These are phyloP conservation scores for Heliconius ethilla DNA, from an alignment of 2,888 invertebrate genomes.

Conservation along the genomic window DNA sequence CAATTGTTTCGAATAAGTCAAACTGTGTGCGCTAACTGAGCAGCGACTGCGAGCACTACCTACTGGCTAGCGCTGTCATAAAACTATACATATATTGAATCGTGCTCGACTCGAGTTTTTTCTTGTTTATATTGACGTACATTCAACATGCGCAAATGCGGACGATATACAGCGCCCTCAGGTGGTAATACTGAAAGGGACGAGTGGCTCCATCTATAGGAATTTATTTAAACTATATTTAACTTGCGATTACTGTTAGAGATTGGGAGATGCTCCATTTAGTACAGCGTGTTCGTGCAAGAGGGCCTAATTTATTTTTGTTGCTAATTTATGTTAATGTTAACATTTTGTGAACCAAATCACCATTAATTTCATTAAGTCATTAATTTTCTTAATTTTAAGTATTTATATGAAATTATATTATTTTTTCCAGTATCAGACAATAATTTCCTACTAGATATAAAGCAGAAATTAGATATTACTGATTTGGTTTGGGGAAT, in stretches of 20 bases:
- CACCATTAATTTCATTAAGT: too few relatives aligned
- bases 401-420: too few relatives aligned
- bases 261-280: background rate
- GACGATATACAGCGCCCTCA: slow-evolving; percentile 53
- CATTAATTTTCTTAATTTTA: too few relatives aligned
- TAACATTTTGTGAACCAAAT: background rate
- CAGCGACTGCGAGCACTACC: slow-evolving; percentile 60
- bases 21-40: slow-evolving; percentile 70
- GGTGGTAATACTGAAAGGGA: slow-evolving; percentile 44
- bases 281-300: background rate
- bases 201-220: slow-evolving; percentile 51
- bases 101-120: slow-evolving; percentile 64
- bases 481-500: background rate
- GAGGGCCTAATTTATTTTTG: slow-evolving; percentile 8
- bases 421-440: background rate
- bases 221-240: slow-evolving; percentile 11
- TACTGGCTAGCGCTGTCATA: slow-evolving; percentile 70
- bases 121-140: slow-evolving; percentile 77
- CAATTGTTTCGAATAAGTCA: slow-evolving; percentile 70
- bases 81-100: slow-evolving; percentile 64
- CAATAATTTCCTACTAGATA: too few relatives aligned
- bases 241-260: background rate
- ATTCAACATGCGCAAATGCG: slow-evolving; percentile 65
- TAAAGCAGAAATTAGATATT: too few relatives aligned
- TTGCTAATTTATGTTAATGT: background rate